Evolutionary conservation across 2,888 invertebrate genomes (phyloP), one percentile per base, ranked within the genome.

Genomic region (Chrysopilus asiliformis): DNA sequence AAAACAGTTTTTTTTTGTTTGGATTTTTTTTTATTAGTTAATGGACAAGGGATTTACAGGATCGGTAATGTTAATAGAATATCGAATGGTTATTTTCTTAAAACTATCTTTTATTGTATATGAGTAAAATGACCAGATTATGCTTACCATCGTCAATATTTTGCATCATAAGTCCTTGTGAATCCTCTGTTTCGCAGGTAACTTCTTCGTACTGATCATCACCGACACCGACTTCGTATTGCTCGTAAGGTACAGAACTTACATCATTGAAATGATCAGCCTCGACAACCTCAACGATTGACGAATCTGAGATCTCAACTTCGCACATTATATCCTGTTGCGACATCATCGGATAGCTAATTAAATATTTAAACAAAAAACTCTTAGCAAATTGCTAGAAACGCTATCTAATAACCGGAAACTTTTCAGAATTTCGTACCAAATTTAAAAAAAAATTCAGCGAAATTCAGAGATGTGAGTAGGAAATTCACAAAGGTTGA

Each of bases 301-400:
- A 45, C 36, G 68, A 67, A 13, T 68, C 67, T 31, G 66, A 68
- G 27, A 70, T 66, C 53, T 70, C 70, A 50, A 70, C 71, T 54
- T 71, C 68, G 41, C 70, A 70, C 69, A 70, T 70, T 17, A 69
- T 69, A 58, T 69, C 69, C 55, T 67, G 67, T 55, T 68, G 68
- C 42, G 43, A 50, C 49, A 50, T 49, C 25, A 42, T 44, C 34
- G 25, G 28, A 14, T 32, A 32, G 12, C 16, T 4, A 15, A 25
- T 9, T 25, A 13, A 10, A 14, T 9, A 5, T 4, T 13, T 10
- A n/a, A n/a, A n/a, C n/a, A n/a, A n/a, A n/a, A n/a, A n/a, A n/a
- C n/a, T n/a, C n/a, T n/a, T n/a, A n/a, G n/a, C n/a, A n/a, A n/a
- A n/a, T n/a, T n/a, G n/a, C n/a, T n/a, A n/a, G n/a, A n/a, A n/a